Base-by-base conservation (phyloP, 2,113 vertebrate genomes). In the Hypocryptadius cinnamomeus region DNA sequence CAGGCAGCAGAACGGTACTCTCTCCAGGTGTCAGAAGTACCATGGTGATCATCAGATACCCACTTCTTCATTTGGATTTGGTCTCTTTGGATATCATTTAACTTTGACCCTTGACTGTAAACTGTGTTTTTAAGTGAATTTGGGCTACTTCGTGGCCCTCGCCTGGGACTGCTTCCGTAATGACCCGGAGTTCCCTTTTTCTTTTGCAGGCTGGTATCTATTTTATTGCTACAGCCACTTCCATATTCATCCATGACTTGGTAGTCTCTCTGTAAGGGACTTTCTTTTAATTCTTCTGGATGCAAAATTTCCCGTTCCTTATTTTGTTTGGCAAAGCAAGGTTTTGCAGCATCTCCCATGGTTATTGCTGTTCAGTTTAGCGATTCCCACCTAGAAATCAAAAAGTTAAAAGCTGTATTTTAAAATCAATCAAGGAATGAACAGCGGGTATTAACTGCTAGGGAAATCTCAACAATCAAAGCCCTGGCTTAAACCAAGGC, bases 331-430 rank as follows among this genome's bases (percentile, higher is more conserved):
- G 95, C 87, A 96, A 98, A 96, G 89, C 91, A 97, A 89, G 97
- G 76, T 96, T 98, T 98, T 93, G 97, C 94, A 39, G 97, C 93
- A 95, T 99, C 98, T 95, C 98, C 98, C 98, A 99, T 99, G 78
- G 60, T 97, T 97, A 92, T 71, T 93, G 87, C 95, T 91, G 47
- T 94, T 96, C 77, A 86, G 39, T 65, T 83, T 77, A 94, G 66
- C 59, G 85, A 85, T 59, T 54, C 56, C 42, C 28, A 92, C 91
- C 97, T 98, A 93, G 77, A 81, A 95, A 89, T 60, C 8, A 73
- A 35, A 54, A 88, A 65, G 16, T 66, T 57, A 65, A 87, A 96
- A 85, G 14, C 16, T 28, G 25, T 6, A 71, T 59, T 96, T 95
- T 76, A 51, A 66, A 69, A 56, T 59, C 8, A 72, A 20, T 85